A percentile compares a stretch with the other conserved stretches of the same genome.
These are phyloP conservation scores for Euzophera pinguis DNA, from an alignment of 2,888 invertebrate species.

Conservation along the genomic window DNA sequence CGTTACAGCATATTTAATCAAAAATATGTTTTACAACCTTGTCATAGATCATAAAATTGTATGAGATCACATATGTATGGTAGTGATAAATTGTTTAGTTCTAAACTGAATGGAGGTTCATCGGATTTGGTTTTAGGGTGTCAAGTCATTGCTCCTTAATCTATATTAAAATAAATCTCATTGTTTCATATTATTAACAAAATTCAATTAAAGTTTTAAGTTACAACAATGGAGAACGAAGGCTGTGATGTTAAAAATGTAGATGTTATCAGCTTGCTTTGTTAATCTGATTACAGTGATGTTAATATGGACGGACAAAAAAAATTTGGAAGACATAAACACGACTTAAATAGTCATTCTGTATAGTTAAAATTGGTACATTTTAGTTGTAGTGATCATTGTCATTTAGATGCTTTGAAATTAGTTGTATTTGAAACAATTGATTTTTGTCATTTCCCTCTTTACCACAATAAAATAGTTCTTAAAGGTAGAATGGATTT, in stretches of 20 bases:
- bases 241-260: slow-evolving; percentile 6
- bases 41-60: slow-evolving; percentile 22
- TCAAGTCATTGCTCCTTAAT: slow-evolving; percentile 76
- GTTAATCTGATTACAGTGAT: slow-evolving; percentile 11
- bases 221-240: slow-evolving; percentile 24
- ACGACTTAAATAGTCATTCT: not conserved
- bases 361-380: not conserved
- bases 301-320: not conserved
- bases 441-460: too few species aligned
- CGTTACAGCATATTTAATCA: not conserved
- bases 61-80: slow-evolving; percentile 13
- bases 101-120: slow-evolving; percentile 30
- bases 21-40: slow-evolving; percentile 17
- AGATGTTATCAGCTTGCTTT: slow-evolving; percentile 10
- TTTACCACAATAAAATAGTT: too few species aligned
- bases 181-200: slow-evolving; percentile 67
- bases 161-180: slow-evolving; percentile 75
- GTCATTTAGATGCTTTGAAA: not conserved
- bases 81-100: slow-evolving; percentile 23
- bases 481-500: too few species aligned
- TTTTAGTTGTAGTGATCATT: not conserved
- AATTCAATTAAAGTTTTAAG: slow-evolving; percentile 57
- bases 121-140: slow-evolving; percentile 51
- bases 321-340: not conserved
- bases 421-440: too few species aligned